Base-by-base conservation (phyloP, 2,797 vertebrate genomes). In the Acestrorhynchus altus region DNA sequence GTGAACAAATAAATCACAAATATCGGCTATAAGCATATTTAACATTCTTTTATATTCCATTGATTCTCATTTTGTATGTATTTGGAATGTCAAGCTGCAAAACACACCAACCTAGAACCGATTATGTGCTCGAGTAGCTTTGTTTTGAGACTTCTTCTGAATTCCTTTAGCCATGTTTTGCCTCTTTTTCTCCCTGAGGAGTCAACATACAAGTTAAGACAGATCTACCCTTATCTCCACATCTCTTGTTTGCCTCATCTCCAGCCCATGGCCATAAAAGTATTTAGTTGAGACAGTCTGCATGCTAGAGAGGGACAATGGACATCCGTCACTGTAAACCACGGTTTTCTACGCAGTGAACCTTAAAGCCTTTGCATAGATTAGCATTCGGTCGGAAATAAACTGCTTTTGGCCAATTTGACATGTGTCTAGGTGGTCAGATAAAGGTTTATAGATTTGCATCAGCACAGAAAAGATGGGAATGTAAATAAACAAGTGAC, bases 131-230 rank as follows among this genome's bases (percentile, higher is more conserved):
- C 72, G 15, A 52, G n/a, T 51, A 24, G 31, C 56, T 31, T n/a
- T 66, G 60, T 76, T 83, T 68, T 61, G 18, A 81, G 40, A 52
- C 63, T 35, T 71, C 66, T 59, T 52, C 47, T 47, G 28, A 51
- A 90, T 86, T 88, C 83, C 83, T 87, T 26, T 24, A 9, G 75
- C 35, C 66, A 84, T 87, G 83, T 83, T 86, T 77, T 84, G 83
- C 73, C 82, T 89, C 76, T 81, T 81, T 81, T 81, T 88, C 88
- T 65, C 79, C 65, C 85, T 83, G 63, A 79, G 81, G 89, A 89
- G 84, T 88, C 79, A 83, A 86, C 84, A 82, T 90, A 80, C 90
- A 87, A 89, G 92, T 91, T 87, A 85, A 85, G 87, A 90, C 91
- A 93, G 83, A 86, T 81, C 86, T 85, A 76, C 26, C 22, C 85